These are phyloP conservation scores for Mastacembelus armatus DNA, from an alignment of 2,797 vertebrate species.

Conservation along the genomic window DNA sequence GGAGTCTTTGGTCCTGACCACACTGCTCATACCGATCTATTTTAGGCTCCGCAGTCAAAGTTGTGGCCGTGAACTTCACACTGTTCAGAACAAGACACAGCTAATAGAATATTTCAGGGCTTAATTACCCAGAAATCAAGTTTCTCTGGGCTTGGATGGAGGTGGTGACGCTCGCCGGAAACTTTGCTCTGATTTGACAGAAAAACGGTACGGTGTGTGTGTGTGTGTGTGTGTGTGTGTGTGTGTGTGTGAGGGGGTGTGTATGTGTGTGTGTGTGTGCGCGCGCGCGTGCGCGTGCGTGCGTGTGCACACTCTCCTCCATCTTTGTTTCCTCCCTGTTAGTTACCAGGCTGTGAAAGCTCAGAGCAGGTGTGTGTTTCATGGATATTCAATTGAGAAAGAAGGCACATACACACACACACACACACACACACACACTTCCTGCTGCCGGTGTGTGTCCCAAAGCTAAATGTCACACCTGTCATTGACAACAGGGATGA, in stretches of 20 bases:
- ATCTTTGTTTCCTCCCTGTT: constrained; percentile 40
- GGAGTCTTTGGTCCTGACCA: background rate
- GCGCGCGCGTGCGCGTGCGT: constrained; percentile 11
- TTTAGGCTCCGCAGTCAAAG: background rate
- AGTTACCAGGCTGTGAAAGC: constrained; percentile 47
- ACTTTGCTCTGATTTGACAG: too few species aligned
- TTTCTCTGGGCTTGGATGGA: background rate
- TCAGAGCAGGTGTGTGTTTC: constrained; percentile 51
- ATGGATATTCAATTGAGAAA: constrained; percentile 46
- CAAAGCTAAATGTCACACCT: constrained; percentile 59
- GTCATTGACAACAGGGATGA: constrained; percentile 57
- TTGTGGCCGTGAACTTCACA: background rate
- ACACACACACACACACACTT: constrained; percentile 12
- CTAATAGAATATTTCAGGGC: background rate
- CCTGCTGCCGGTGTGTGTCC: constrained; percentile 13
- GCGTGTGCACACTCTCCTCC: background rate
- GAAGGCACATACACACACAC: constrained; percentile 5
- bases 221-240: background rate
- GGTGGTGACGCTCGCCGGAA: background rate
- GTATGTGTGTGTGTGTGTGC: background rate
- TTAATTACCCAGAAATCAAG: constrained; percentile 1
- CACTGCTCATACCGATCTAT: background rate
- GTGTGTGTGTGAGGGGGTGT: background rate
- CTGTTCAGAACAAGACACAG: background rate
- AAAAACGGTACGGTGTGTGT: too few species aligned